A percentile compares a stretch with the other conserved stretches of the same genome.
phyloP scores from a whole-genome alignment of 2,797 vertebrate genomes.

The Darevskia nairensis region DNA sequence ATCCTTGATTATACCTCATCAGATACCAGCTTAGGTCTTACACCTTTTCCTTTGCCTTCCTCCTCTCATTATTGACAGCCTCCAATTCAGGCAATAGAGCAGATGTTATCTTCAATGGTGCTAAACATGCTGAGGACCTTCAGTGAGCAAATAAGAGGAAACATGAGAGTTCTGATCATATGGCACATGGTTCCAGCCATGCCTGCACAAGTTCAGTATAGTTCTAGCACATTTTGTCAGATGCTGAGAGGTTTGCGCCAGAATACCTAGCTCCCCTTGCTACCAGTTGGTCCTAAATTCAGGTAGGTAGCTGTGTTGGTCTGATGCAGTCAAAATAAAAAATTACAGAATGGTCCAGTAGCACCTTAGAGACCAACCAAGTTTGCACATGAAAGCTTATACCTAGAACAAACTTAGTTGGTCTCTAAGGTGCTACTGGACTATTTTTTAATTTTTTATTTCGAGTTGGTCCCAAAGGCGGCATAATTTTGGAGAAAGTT shows the following conservation, averaged over 20 bases:
- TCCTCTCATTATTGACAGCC: not conserved
- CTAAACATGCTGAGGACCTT: not conserved
- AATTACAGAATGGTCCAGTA: too few species aligned
- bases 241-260: not conserved
- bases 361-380: too few species aligned
- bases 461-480: too few species aligned
- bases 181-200: not conserved
- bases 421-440: too few species aligned
- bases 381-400: too few species aligned
- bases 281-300: not conserved
- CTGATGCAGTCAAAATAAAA: too few species aligned
- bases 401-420: too few species aligned
- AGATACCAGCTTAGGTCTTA: not conserved
- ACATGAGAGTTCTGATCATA: not conserved
- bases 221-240: not conserved
- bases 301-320: too few species aligned
- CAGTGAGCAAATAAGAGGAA: not conserved
- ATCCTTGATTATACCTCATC: not conserved
- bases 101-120: not conserved
- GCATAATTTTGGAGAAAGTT: too few species aligned
- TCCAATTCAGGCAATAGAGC: not conserved
- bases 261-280: not conserved
- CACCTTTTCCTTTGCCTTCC: not conserved
- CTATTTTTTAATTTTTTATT: too few species aligned
- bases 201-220: not conserved